phyloP scores from a whole-genome alignment of 2,113 vertebrate genomes.

The Etheostoma spectabile region DNA sequence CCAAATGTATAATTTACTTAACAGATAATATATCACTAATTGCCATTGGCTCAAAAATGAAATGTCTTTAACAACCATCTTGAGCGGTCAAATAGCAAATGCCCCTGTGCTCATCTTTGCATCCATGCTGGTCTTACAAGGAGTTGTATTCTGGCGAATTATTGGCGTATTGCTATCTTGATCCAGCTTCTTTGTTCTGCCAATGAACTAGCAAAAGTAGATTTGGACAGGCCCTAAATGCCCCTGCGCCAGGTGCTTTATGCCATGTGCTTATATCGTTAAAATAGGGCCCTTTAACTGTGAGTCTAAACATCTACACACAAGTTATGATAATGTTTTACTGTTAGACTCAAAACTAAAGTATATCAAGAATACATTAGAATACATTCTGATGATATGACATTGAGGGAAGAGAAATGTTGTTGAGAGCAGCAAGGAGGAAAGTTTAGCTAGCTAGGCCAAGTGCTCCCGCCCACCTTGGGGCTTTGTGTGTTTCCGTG shows the following conservation, averaged over 20 bases:
- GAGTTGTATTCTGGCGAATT: no score
- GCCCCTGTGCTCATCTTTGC: no score
- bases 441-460: slow-evolving; percentile 55
- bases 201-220: no score
- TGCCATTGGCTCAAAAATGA: slow-evolving; percentile 11
- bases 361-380: slow-evolving; percentile 9
- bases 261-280: no score
- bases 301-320: neutral
- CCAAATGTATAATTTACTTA: slow-evolving; percentile 39
- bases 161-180: no score
- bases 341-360: neutral
- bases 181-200: no score
- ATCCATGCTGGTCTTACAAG: no score
- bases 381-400: slow-evolving; percentile 5
- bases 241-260: no score
- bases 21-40: slow-evolving; percentile 32
- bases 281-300: neutral
- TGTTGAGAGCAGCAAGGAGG: slow-evolving; percentile 1
- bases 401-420: slow-evolving; percentile 10
- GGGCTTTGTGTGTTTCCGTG: slow-evolving; percentile 44
- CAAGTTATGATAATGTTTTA: neutral
- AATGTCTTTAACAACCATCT: neutral
- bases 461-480: slow-evolving; percentile 52
- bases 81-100: neutral
- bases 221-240: no score